Percentiles rank a stretch among this genome's conserved stretches.
phyloP scores from a whole-genome alignment of 1,140 invertebrate genomes.

The Polypedilum pembai region DNA sequence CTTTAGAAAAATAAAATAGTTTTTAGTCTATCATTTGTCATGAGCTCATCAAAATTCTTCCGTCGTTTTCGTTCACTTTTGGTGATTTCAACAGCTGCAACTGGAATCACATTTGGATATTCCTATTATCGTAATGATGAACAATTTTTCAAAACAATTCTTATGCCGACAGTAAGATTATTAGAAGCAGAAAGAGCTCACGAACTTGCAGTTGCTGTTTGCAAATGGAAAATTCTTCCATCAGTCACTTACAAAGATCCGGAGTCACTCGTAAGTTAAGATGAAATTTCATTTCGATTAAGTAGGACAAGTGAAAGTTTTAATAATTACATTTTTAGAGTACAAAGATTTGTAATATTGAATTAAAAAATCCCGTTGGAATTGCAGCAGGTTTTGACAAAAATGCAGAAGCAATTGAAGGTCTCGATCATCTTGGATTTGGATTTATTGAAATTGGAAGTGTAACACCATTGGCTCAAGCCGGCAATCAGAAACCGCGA shows the following conservation, averaged over 20 bases:
- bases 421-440: constrained; percentile 80
- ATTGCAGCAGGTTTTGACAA: constrained; percentile 98
- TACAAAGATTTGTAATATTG: constrained; percentile 59
- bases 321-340: constrained; percentile 45
- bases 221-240: constrained; percentile 68
- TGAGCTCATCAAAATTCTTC: constrained; percentile 24
- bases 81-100: neutral
- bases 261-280: constrained; percentile 50
- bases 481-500: constrained; percentile 85
- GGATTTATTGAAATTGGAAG: constrained; percentile 96
- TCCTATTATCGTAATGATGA: constrained; percentile 24
- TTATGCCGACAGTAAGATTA: constrained; percentile 38
- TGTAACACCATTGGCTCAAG: constrained; percentile 85
- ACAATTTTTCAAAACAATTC: constrained; percentile 30
- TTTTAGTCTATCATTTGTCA: neutral
- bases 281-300: neutral
- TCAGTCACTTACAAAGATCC: constrained; percentile 52
- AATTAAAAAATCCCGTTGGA: constrained; percentile 84
- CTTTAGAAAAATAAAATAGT: no score
- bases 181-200: constrained; percentile 67
- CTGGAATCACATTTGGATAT: constrained; percentile 18
- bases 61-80: constrained; percentile 18
- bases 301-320: constrained; percentile 13
- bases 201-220: constrained; percentile 59
- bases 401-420: constrained; percentile 81